Percentiles rank a stretch among this genome's conserved stretches.
Conservation (phyloP, 2,113 vertebrate species). For the Nipponia nippon region DNA sequence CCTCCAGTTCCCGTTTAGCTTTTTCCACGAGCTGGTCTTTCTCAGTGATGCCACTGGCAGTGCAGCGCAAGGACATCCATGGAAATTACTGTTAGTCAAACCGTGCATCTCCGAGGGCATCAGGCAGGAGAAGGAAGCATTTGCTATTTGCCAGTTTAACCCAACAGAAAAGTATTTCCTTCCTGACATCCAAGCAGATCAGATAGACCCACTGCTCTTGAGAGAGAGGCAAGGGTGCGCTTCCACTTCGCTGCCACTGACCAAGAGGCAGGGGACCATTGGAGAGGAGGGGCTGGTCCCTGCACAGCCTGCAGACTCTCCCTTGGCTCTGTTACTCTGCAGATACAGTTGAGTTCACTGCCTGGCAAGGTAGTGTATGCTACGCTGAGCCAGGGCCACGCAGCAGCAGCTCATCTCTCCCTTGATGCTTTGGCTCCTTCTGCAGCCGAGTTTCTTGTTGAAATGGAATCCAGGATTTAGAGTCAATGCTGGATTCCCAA, state of each 20-base stretch:
- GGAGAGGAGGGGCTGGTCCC: neutral
- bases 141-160: neutral
- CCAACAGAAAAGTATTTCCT: neutral
- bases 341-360: neutral
- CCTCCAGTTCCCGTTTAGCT: neutral
- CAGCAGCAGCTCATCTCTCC: neutral
- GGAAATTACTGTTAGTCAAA: neutral
- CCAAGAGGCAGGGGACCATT: neutral
- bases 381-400: neutral
- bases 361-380: neutral
- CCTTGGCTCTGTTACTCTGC: neutral
- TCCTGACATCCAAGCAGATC: neutral
- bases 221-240: neutral
- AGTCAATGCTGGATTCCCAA: neutral
- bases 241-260: fast-evolving
- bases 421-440: neutral
- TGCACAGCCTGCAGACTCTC: neutral
- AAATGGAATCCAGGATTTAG: neutral
- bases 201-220: neutral
- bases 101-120: neutral
- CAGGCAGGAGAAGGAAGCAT: neutral
- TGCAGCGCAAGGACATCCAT: neutral
- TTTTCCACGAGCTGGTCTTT: neutral
- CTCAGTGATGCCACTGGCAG: neutral
- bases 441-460: neutral